Base-by-base conservation (phyloP, 2,113 vertebrate species). In the Pedetes capensis region DNA sequence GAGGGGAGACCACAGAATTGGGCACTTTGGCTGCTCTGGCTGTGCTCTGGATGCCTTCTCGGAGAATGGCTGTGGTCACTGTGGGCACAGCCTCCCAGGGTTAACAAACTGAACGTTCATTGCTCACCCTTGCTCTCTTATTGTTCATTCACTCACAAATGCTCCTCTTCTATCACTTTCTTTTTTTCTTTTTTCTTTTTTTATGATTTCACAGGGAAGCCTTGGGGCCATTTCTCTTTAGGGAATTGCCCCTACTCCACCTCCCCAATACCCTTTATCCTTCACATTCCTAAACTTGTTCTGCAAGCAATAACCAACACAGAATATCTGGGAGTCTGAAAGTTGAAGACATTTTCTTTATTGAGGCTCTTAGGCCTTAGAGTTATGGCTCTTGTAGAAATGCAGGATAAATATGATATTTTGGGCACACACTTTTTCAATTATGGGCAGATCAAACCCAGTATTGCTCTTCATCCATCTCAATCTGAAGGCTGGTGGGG, bases 341-440 rank as follows among this genome's bases (percentile, higher is more conserved):
- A 64, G 92, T 5, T 47, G 66, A 95, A 95, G 91, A 82, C 78
- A 64, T 92, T 90, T 47, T 53, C 44, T 95, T 96, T 88, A 79
- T 79, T 74, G 87, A 94, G 49, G 37, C 82, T 95, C 75, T 82
- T 93, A 97, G 87, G 89, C 76, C 51, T 94, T 92, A 92, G 95
- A 93, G 90, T 96, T 92, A 97, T 83, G 87, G 85, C 92, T 97
- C 68, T 90, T 88, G 51, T 64, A 95, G 85, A 96, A 96, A 93
- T 69, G 68, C 64, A 85, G 95, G 72, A 93, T 97, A 97, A 97
- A 97, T 95, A 90, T 94, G 95, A 96, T 97, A 97, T 97, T 97
- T 94, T 23, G 96, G 92, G 93, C 96, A 97, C 97, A 97, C 87
- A 68, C 92, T 97, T 97, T 97, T 97, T 97, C 97, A 97, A 97